phyloP scores from a whole-genome alignment of 2,888 invertebrate species.

The Trachelus stipa region DNA sequence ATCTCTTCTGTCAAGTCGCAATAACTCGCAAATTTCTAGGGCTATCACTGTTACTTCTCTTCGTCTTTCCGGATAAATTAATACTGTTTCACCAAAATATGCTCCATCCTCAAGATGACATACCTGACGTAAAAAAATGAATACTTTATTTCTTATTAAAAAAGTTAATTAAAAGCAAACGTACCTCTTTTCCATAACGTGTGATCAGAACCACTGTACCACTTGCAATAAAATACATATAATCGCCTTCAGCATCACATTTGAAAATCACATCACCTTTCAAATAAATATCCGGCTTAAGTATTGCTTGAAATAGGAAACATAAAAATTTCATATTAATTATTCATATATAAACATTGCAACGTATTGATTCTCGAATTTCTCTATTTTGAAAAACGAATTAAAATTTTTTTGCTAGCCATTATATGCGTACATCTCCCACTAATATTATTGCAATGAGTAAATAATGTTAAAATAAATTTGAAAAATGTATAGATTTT shows the following conservation, averaged over 20 bases:
- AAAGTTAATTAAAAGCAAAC: background rate
- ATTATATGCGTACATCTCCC: too few relatives aligned
- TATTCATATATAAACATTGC: background rate
- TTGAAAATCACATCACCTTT: slow-evolving; percentile 57
- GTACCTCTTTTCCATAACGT: slow-evolving; percentile 53
- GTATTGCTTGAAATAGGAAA: slow-evolving; percentile 31
- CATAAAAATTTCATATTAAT: background rate
- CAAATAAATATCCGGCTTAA: slow-evolving; percentile 54
- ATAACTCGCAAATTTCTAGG: slow-evolving; percentile 72
- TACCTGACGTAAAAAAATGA: slow-evolving; percentile 50
- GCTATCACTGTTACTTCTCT: slow-evolving; percentile 71
- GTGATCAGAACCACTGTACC: slow-evolving; percentile 58
- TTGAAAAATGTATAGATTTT: background rate
- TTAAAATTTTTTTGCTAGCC: too few relatives aligned
- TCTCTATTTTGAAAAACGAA: too few relatives aligned
- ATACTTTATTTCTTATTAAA: too few relatives aligned
- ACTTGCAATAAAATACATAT: slow-evolving; percentile 62
- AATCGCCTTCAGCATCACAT: slow-evolving; percentile 47
- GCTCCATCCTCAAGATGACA: slow-evolving; percentile 72
- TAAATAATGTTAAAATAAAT: background rate
- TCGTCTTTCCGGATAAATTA: slow-evolving; percentile 68
- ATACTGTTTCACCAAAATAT: slow-evolving; percentile 68
- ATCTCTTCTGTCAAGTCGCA: slow-evolving; percentile 68
- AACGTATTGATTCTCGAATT: too few relatives aligned
- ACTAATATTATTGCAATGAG: too few relatives aligned